Base-by-base conservation (phyloP, 2,888 invertebrate genomes). In the Ophioninae sp. region DNA sequence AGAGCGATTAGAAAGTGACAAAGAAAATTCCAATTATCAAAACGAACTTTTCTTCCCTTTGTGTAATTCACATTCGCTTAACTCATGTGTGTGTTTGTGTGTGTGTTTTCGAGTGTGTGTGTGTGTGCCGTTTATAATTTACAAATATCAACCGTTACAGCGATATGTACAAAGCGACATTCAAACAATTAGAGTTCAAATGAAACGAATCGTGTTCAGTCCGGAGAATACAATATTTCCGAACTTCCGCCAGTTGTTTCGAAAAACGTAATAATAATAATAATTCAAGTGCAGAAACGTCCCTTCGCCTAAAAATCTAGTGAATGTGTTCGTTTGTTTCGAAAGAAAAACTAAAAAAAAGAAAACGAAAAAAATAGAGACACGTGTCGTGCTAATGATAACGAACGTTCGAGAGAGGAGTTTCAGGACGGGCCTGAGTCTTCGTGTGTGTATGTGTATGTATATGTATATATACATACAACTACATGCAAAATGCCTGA, bases 121-220 rank as follows among this genome's bases (percentile, higher is more conserved):
- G 58, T 30, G 72, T 72, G 72, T 79, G 72, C 44, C 67, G 67
- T 79, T 81, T 84, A 79, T 81, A 85, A 85, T 85, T 83, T 85
- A 85, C 85, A 85, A 85, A 83, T 83, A 83, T 81, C 79, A 81
- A 85, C 81, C 81, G 75, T 83, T 75, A 79, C 74, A 85, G 85
- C 85, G 68, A 77, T 85, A 86, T 86, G 56, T 86, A 86, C 86
- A 86, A 86, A 86, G 86, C 86, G 23, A 85, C 85, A 86, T 86
- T 86, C 83, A 81, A 85, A 85, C 83, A 83, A 83, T 82, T 76
- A 86, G 75, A 86, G 79, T 76, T 86, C 75, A 79, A 85, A 83
- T 77, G 73, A 77, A 73, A 78, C 74, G 69, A 59, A 75, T 80
- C 71, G 76, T 71, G 61, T 73, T 75, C 72, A 7, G 69, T 65